Percentiles rank a stretch among this genome's conserved stretches.
phyloP scores from a whole-genome alignment of 2,113 vertebrate species.

The Carassius gibelio region DNA sequence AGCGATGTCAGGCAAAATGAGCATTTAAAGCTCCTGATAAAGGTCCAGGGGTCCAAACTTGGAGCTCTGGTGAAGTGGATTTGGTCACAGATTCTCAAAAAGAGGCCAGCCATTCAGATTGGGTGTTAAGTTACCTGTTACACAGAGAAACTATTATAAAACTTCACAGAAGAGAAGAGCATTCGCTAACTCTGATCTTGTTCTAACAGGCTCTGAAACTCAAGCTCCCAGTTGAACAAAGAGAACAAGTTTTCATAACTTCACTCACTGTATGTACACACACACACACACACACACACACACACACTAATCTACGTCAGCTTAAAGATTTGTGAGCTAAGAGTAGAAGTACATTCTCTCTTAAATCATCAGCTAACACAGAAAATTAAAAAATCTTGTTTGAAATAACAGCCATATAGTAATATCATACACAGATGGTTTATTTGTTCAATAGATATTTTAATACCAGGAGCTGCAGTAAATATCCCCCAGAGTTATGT shows the following conservation, averaged over 20 bases:
- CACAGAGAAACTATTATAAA: not conserved
- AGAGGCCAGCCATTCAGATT: not conserved
- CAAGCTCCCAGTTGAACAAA: slow-evolving; percentile 15
- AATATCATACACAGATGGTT: slow-evolving; percentile 14
- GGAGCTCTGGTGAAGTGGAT: slow-evolving; percentile 16
- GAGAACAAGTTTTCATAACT: slow-evolving; percentile 7
- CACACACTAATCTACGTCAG: not conserved
- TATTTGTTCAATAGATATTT: slow-evolving; percentile 53
- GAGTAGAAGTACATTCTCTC: slow-evolving; percentile 7
- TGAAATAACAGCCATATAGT: not conserved
- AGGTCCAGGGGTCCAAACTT: slow-evolving; percentile 9
- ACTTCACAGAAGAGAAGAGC: not conserved
- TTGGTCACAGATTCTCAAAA: slow-evolving; percentile 48
- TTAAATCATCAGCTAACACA: slow-evolving; percentile 2
- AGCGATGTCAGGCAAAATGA: not conserved
- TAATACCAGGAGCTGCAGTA: slow-evolving; percentile 39
- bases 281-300: not conserved
- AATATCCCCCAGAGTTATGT: slow-evolving; percentile 50
- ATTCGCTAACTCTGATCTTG: slow-evolving; percentile 4
- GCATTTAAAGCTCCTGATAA: not conserved
- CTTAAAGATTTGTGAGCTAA: not conserved
- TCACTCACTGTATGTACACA: not conserved
- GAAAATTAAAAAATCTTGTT: not conserved
- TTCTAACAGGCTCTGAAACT: slow-evolving; percentile 41
- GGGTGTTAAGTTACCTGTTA: not conserved